A percentile compares a stretch with the other conserved stretches of the same genome.
These are phyloP conservation scores for Progne subis DNA, from an alignment of 2,113 vertebrate species.

Conservation along the genomic window DNA sequence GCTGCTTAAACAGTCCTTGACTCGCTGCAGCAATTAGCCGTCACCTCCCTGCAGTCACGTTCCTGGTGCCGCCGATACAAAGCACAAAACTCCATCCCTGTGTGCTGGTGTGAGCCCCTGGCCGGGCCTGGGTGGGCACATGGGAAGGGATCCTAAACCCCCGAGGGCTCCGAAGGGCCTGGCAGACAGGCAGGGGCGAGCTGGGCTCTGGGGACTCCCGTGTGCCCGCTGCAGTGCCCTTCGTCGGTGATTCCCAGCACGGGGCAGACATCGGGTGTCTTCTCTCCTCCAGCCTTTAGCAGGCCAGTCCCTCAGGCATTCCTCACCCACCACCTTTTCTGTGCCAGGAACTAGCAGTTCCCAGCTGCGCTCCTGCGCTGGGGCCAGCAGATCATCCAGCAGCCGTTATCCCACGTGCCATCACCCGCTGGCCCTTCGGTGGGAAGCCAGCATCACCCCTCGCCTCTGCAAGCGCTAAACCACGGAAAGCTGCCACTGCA, in stretches of 20 bases:
- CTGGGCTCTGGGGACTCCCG: neutral
- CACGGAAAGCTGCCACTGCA: neutral
- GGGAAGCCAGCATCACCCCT: neutral
- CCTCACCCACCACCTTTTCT: neutral
- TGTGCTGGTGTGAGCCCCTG: neutral
- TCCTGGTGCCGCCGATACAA: neutral
- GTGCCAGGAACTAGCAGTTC: neutral
- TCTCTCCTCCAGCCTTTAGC: neutral
- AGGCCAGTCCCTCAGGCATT: neutral
- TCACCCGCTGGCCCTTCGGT: neutral
- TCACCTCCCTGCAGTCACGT: conserved; percentile 24
- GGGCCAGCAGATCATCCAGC: neutral
- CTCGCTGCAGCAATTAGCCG: conserved; percentile 58
- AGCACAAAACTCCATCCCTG: neutral
- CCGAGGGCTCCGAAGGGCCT: neutral
- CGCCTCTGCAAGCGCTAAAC: neutral
- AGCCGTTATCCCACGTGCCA: neutral
- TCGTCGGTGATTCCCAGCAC: fast-evolving
- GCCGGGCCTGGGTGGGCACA: neutral
- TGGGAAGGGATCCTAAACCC: neutral
- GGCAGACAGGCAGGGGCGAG: neutral
- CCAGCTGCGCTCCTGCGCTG: neutral
- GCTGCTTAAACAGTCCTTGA: conserved; percentile 65
- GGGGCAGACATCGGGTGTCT: fast-evolving
- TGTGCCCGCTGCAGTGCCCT: fast-evolving